Base-by-base conservation (phyloP, 2,113 vertebrate species). In the Scatophagus argus region DNA sequence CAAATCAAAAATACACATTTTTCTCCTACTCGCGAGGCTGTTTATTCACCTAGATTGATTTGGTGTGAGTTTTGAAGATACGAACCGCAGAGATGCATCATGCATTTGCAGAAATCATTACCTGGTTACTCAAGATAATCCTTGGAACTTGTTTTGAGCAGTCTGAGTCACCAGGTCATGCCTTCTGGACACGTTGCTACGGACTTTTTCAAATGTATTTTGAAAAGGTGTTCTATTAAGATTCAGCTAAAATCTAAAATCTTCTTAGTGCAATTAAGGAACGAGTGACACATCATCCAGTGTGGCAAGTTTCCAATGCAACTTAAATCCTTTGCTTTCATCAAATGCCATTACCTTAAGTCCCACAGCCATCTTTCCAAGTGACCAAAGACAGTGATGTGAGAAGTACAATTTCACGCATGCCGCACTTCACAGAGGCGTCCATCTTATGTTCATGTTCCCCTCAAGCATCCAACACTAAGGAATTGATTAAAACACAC, bases 331-430 rank as follows among this genome's bases (percentile, higher is more conserved):
- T 70, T 70, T 31, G 32, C 56, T 68, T 68, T 66, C 19, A 70
- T n/a, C n/a, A 46, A 73, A 82, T 62, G 61, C 32, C 69, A 78
- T 71, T 41, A 47, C 8, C 14, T 31, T 21, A 66, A 8, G 23
- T 39, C 27, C 49, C 72, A 56, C 29, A 14, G 43, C 63, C 54
- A 52, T 29, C 39, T 62, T 70, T 83, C 60, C 5, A 25, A 65
- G 54, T 87, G 86, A 84, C 81, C 87, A 52, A 59, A 77, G 78
- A 85, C 83, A 84, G 74, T 25, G 68, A 82, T 77, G 81, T 81
- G 76, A 91, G 68, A 85, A 81, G 84, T 66, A 81, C 79, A 79
- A 90, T 93, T 90, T 93, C 87, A 90, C 79, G 85, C 87, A 67
- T 82, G 69, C 29, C 25, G 38, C 87, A 76, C 61, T 84, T 82